phyloP scores from a whole-genome alignment of 2,797 vertebrate genomes.

The Limnodromus scolopaceus region DNA sequence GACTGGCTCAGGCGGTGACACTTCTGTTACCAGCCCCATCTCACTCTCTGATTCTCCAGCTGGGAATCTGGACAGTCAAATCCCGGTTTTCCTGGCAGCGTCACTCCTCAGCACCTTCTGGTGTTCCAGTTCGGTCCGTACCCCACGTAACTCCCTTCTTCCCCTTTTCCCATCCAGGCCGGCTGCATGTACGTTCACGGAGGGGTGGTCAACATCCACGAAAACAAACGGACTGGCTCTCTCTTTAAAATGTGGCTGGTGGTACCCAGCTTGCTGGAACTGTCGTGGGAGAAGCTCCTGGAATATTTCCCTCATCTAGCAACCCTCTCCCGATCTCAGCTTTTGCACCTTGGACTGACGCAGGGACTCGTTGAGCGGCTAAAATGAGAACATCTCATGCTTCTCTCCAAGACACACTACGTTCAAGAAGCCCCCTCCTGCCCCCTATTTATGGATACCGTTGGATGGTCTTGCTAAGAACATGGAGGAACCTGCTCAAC shows the following conservation, averaged over 20 bases:
- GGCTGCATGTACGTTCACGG: constrained; percentile 99
- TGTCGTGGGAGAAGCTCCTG: constrained; percentile 95
- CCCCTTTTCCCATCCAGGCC: constrained; percentile 76
- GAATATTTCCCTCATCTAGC: constrained; percentile 89
- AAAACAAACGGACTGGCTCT: constrained; percentile 97
- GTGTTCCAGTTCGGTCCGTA: not conserved
- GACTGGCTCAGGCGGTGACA: no score
- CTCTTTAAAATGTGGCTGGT: constrained; percentile 98
- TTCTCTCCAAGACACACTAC: not conserved
- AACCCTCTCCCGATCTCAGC: constrained; percentile 86
- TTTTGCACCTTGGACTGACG: constrained; percentile 95
- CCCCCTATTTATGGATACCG: constrained; percentile 76
- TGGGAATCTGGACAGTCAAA: not conserved
- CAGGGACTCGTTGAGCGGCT: constrained; percentile 95
- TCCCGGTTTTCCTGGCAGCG: accelerated
- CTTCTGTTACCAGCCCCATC: no score
- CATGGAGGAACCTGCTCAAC: constrained; percentile 60
- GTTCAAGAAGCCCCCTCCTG: constrained; percentile 11
- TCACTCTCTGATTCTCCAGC: not conserved
- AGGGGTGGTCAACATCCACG: constrained; percentile 96
- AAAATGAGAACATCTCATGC: constrained; percentile 81
- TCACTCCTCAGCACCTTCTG: not conserved
- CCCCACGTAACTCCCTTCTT: not conserved
- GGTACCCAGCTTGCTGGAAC: constrained; percentile 95
- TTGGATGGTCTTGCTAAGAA: constrained; percentile 61